Evolutionary conservation across 2,888 invertebrate species (phyloP).

Genomic region (Mesodorylaimus sp.): DNA sequence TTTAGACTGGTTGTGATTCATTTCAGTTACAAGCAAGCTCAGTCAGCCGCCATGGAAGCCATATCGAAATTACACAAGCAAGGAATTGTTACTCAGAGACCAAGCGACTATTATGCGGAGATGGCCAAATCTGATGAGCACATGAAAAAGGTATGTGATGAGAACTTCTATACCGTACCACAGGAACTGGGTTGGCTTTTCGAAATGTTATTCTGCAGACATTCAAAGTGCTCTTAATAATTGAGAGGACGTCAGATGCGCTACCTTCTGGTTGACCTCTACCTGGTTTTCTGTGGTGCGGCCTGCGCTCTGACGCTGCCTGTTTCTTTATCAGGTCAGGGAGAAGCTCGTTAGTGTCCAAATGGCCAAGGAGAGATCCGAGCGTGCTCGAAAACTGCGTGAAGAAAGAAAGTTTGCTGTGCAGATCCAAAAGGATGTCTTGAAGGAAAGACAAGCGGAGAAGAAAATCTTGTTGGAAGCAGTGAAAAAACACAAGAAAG

Average conservation of each 20-base stretch:
- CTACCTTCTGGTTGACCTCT: no score
- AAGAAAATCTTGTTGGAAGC: slow-evolving; percentile 78
- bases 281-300: no score
- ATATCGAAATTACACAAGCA: slow-evolving; percentile 55
- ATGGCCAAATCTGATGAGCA: slow-evolving; percentile 94
- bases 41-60: slow-evolving; percentile 62
- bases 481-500: slow-evolving; percentile 76
- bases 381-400: slow-evolving; percentile 69
- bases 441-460: slow-evolving; percentile 60
- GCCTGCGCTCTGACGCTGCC: no score
- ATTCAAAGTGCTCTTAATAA: no score
- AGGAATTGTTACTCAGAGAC: slow-evolving; percentile 58
- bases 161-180: no score
- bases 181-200: no score
- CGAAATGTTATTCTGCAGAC: no score
- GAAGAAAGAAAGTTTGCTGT: slow-evolving; percentile 82
- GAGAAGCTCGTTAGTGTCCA: slow-evolving; percentile 64
- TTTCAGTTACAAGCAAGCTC: slow-evolving; percentile 34
- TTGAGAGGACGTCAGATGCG: no score
- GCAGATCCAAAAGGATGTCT: slow-evolving; percentile 37
- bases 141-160: slow-evolving; percentile 70
- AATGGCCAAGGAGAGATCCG: slow-evolving; percentile 60
- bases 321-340: slow-evolving; percentile 51
- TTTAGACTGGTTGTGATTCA: background rate
- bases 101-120: slow-evolving; percentile 93